Base-by-base conservation (phyloP, 2,888 invertebrate genomes). In the Pyrrhia umbra region DNA sequence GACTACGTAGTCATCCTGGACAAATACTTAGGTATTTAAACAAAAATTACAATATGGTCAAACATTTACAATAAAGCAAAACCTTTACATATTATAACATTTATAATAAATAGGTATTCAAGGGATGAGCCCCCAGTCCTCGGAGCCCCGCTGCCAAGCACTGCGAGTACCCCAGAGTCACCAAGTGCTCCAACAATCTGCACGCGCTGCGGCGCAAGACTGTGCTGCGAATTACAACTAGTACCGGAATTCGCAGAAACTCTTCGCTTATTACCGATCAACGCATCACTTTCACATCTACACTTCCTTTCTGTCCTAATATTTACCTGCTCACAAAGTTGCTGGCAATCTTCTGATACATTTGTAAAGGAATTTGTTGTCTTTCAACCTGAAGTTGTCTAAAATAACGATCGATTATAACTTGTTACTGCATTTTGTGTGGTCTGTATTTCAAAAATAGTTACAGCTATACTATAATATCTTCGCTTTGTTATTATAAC, bases 251-350 rank as follows among this genome's bases (percentile, higher is more conserved):
- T 98, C 37, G 96, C 98, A 58, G 96, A 97, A 18, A 96, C 97
- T 59, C 91, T 98, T 34, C 94, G 94, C 54, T 89, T 98, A 49
- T 89, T 93, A 16, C 95, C 95, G 10, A 94, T 90, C 30, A 95
- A 95, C 66, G 83, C 89, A 2, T 90, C 95, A 18, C 90, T 95
- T 9, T 80, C 95, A 6, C 95, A 96, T 72, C 90, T 98, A 40
- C 98, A 98, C 89, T 98, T 97, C 88, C 97, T 98, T 8, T 98
- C 98, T n/a, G 97, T 98, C 2, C 92, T 98, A 13, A 93, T 98
- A 15, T 98, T 97, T 87, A 97, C 98, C 1, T 99, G 98, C 88
- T 93, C 96, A 39, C 96, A 96, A 81, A 98, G 98, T 85, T 98
- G 98, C 90, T 98, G 98, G 98, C 96, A 96, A 56, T 93, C 96